Evolutionary conservation across 1,140 invertebrate species (phyloP), one percentile per base, ranked within the genome.

Genomic region (Sinella curviseta): DNA sequence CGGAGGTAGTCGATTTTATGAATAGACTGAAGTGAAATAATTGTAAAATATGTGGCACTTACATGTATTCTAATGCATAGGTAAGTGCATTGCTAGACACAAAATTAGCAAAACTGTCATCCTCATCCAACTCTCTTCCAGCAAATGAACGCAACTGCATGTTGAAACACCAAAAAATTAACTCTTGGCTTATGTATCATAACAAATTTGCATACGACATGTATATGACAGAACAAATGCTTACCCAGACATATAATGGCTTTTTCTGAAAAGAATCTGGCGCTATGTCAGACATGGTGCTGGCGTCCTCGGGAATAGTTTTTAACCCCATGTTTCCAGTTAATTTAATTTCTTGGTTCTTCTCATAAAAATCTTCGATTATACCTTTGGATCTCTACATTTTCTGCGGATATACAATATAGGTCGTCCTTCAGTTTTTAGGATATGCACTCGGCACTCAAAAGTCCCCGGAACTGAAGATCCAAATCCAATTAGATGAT

Each of bases 11-110:
- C n/a, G n/a, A 54, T 54, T 54, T 54, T 54, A n/a, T n/a, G n/a
- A n/a, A n/a, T n/a, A n/a, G 39, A 48, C 17, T 4, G 17, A 48
- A 8, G 39, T 17, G 39, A 14, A 60, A 60, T 60, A 17, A 60
- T 60, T 12, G n/a, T 8, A 4, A 60, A n/a, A 60, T 57, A 4
- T 65, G 1, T 34, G n/a, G 16, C 14, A 78, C 81, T 83, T 82
- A 83, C 82, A 83, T 76, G 75, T 82, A 83, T 74, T 82, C 81
- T 35, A 83, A 73, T 8, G 81, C 81, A 33, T 83, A 77, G 2
- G 30, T 79, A 24, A 83, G 48, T 1, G 78, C 83, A 77, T 83
- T 82, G 24, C 81, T 82, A 20, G 73, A 34, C 12, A 83, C 36
- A 70, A 83, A 83, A 74, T 74, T 77, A 12, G 77, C 60, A 39